Evolutionary conservation across 2,888 invertebrate species (phyloP).

Genomic region (Pseudococcus viburni): DNA sequence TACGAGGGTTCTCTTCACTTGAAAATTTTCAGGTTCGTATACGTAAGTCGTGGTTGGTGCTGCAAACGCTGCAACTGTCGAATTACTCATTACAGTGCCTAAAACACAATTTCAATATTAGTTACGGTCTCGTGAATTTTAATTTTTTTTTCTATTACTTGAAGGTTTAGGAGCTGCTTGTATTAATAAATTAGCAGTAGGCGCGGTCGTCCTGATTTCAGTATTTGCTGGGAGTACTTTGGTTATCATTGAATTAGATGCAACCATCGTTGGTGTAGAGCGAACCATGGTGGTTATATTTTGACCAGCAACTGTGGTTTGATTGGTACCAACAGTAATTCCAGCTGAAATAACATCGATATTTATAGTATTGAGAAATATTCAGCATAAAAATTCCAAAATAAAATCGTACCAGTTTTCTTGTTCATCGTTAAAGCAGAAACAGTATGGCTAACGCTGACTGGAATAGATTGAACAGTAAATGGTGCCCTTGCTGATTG

Average conservation of each 20-base stretch:
- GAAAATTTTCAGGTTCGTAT: conserved; percentile 62
- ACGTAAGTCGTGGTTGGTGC: conserved; percentile 48
- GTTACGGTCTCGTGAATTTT: neutral
- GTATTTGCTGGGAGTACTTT: conserved; percentile 21
- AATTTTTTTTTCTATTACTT: neutral
- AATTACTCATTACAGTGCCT: conserved; percentile 49
- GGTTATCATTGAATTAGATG: conserved; percentile 57
- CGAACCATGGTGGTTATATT: conserved; percentile 58
- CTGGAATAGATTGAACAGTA: conserved; percentile 63
- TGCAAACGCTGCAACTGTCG: conserved; percentile 47
- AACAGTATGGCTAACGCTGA: conserved; percentile 63
- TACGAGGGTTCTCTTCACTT: conserved; percentile 60
- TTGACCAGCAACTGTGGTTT: conserved; percentile 49
- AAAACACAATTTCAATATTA: neutral
- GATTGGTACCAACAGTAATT: conserved; percentile 55
- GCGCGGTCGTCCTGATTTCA: conserved; percentile 32
- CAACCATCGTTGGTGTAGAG: conserved; percentile 36
- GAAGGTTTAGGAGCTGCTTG: conserved; percentile 51
- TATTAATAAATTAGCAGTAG: conserved; percentile 46
- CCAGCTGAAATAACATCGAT: neutral
- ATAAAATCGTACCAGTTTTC: conserved; percentile 54
- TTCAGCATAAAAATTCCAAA: too few relatives aligned
- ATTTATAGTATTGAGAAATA: neutral
- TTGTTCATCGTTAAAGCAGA: conserved; percentile 64
- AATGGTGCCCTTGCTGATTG: conserved; percentile 58